Base-by-base conservation (phyloP, 2,888 invertebrate species). In the Catocala nupta region DNA sequence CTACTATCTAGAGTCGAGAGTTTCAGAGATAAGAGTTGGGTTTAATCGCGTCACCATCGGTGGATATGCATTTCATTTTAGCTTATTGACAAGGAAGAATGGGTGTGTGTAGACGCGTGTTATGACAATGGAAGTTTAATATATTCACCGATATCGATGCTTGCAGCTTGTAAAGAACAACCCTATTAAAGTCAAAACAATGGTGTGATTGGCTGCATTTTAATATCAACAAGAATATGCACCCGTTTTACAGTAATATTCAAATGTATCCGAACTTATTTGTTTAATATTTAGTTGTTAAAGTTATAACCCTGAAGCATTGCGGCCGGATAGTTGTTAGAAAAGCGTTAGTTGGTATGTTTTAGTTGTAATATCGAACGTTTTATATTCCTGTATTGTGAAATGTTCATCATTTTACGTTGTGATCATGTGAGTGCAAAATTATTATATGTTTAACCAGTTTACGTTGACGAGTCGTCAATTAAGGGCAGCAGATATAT, bases 401-500 rank as follows among this genome's bases (percentile, higher is more conserved):
- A 93, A 93, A 93, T 93, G 93, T 83, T 81, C 79, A 83, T 87
- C 93, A 93, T 93, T 93, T 93, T 92, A 90, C 93, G 88, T 93
- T 92, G 93, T 93, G 93, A 93, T 93, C 89, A 92, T 90, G 87
- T 88, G 90, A 93, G 93, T 93, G 93, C 93, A 93, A 93, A 93
- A 93, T 84, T 86, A 84, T 81, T 85, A 79, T 85, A 85, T 84
- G 71, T 86, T 87, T 85, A 87, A 85, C 88, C 92, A 91, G 88
- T 90, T 90, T 77, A 87, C 81, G 82, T 87, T 88, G 88, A 84
- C 88, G 74, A 64, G 75, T 81, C 81, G 90, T 90, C 89, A 86
- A 85, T 81, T 71, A 77, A 83, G 92, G 93, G 92, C 93, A 91
- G 93, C 93, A 90, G 91, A 86, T 81, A 75, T 83, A 83, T 77